Conservation (phyloP, 2,113 vertebrate genomes). For the Cynopterus brachyotis region DNA sequence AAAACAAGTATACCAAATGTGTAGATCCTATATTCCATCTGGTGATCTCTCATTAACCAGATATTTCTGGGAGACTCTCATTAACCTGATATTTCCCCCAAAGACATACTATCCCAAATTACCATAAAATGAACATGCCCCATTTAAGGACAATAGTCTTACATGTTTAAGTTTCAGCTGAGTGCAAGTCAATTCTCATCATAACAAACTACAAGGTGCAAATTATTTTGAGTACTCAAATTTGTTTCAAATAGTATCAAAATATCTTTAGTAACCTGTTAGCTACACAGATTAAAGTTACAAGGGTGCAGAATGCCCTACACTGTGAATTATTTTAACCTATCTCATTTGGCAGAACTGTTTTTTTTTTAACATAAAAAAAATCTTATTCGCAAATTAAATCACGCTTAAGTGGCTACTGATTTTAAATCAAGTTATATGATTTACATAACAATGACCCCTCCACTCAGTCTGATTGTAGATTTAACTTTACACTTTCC, state of each 20-base stretch:
- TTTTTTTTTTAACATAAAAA: neutral
- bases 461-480: neutral
- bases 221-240: constrained; percentile 22
- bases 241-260: constrained; percentile 46
- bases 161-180: neutral
- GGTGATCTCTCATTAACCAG: constrained; percentile 61
- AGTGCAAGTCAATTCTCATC: neutral
- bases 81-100: constrained; percentile 21
- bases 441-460: neutral
- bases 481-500: neutral
- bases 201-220: neutral
- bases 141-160: neutral
- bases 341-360: constrained; percentile 20
- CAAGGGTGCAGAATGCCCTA: neutral
- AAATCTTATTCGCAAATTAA: constrained; percentile 16
- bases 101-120: neutral
- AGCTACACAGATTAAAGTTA: neutral
- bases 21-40: constrained; percentile 69
- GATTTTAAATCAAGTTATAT: constrained; percentile 38
- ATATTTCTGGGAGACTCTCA: constrained; percentile 35
- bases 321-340: constrained; percentile 17
- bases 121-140: neutral
- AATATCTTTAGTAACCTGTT: neutral
- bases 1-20: neutral
- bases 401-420: neutral